phyloP scores from a whole-genome alignment of 2,113 vertebrate species.

The Martes martes region DNA sequence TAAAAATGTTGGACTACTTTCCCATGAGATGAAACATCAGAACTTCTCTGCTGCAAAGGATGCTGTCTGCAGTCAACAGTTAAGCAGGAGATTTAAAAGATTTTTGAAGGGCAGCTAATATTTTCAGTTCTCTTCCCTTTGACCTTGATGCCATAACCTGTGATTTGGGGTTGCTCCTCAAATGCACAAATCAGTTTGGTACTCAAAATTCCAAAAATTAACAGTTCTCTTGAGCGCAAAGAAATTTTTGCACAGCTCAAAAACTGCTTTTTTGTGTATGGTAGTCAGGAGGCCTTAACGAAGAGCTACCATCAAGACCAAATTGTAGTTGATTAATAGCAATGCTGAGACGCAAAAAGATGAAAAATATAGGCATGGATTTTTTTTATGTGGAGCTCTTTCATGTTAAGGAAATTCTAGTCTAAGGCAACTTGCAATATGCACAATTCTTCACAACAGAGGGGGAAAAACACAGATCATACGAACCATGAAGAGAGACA shows the following conservation, averaged over 20 bases:
- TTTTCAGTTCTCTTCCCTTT: not conserved
- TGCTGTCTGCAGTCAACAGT: not conserved
- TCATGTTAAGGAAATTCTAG: not conserved
- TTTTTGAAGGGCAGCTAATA: not conserved
- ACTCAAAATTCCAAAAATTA: not conserved
- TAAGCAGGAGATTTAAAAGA: not conserved
- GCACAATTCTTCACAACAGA: not conserved
- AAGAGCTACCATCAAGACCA: not conserved
- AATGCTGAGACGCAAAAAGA: not conserved
- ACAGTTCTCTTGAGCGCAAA: not conserved
- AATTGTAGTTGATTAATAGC: not conserved
- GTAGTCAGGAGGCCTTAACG: not conserved
- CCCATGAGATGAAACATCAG: not conserved
- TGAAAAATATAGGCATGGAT: accelerated
- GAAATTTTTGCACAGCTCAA: not conserved
- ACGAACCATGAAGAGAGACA: not conserved
- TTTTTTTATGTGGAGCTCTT: not conserved
- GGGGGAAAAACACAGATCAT: accelerated
- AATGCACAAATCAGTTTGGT: not conserved
- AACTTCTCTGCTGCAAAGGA: not conserved
- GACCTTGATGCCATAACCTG: too few species aligned
- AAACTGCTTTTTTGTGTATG: not conserved
- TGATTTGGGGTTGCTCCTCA: not conserved
- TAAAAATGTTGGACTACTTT: not conserved
- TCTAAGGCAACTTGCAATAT: not conserved